Evolutionary conservation across 2,797 vertebrate species (phyloP).

Genomic region (Telmatherina bonti): DNA sequence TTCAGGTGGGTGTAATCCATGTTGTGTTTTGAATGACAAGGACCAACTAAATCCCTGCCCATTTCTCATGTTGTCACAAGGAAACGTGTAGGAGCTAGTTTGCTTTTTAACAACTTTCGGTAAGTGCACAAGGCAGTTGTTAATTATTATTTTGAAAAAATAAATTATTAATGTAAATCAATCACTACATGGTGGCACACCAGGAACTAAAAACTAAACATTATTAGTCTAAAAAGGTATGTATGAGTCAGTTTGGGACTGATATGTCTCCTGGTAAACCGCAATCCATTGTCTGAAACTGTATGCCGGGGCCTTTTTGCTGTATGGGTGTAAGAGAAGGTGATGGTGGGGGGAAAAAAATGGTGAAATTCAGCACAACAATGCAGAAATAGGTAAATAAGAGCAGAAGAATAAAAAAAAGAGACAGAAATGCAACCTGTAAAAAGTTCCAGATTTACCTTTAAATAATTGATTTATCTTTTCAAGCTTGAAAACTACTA

Average conservation of each 20-base stretch:
- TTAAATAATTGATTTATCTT: no score
- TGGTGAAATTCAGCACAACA: no score
- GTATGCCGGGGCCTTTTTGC: no score
- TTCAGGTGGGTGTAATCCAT: conserved; percentile 84
- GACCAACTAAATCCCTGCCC: not conserved
- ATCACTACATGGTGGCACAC: not conserved
- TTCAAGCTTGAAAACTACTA: no score
- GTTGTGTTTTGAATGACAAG: not conserved
- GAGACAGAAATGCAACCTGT: no score
- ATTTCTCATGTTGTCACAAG: not conserved
- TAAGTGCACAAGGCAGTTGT: not conserved
- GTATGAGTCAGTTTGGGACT: not conserved
- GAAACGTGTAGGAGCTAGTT: not conserved
- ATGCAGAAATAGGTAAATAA: not conserved
- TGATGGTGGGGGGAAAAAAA: no score
- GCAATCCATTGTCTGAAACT: no score
- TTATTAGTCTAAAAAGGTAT: not conserved
- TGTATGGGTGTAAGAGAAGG: no score
- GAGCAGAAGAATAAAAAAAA: no score
- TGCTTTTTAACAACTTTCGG: not conserved
- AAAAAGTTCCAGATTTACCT: no score
- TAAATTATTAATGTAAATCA: conserved; percentile 7
- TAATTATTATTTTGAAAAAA: not conserved
- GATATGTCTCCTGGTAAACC: not conserved
- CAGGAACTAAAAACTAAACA: not conserved